phyloP scores from a whole-genome alignment of 2,888 invertebrate species.

The Osmoderma eremita region DNA sequence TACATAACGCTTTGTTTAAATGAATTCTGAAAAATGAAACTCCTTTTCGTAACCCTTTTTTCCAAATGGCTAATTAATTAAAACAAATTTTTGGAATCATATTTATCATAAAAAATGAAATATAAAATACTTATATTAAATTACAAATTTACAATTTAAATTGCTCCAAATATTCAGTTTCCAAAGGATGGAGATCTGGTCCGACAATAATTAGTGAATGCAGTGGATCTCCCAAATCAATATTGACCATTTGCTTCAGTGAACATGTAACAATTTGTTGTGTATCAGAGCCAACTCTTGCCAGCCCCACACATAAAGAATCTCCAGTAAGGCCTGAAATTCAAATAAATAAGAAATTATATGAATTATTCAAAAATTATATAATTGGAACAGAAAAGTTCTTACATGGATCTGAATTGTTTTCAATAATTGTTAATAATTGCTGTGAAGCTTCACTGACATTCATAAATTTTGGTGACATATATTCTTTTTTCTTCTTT shows the following conservation, averaged over 20 bases:
- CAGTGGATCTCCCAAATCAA: constrained; percentile 87
- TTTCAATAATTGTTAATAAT: constrained; percentile 75
- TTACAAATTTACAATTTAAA: constrained; percentile 63
- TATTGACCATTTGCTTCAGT: constrained; percentile 76
- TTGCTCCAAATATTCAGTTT: constrained; percentile 85
- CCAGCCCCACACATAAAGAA: constrained; percentile 84
- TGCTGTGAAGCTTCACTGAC: constrained; percentile 88
- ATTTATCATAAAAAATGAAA: not conserved
- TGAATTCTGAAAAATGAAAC: not conserved
- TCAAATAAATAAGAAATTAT: constrained; percentile 31
- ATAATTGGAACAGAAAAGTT: not conserved
- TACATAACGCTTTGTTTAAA: not conserved
- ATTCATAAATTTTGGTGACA: constrained; percentile 94
- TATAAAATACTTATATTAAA: not conserved
- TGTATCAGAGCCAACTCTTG: constrained; percentile 88
- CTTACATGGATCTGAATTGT: constrained; percentile 54
- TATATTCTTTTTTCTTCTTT: constrained; percentile 88
- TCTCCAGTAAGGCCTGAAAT: constrained; percentile 64
- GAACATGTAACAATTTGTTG: constrained; percentile 82
- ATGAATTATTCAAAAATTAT: not conserved
- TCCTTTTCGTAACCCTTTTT: not conserved
- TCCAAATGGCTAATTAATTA: not conserved
- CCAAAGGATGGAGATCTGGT: constrained; percentile 86
- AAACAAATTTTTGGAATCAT: too few species aligned
- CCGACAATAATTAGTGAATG: constrained; percentile 94